Evolutionary conservation across 2,113 vertebrate genomes (phyloP).

Genomic region (Oncorhynchus masou): DNA sequence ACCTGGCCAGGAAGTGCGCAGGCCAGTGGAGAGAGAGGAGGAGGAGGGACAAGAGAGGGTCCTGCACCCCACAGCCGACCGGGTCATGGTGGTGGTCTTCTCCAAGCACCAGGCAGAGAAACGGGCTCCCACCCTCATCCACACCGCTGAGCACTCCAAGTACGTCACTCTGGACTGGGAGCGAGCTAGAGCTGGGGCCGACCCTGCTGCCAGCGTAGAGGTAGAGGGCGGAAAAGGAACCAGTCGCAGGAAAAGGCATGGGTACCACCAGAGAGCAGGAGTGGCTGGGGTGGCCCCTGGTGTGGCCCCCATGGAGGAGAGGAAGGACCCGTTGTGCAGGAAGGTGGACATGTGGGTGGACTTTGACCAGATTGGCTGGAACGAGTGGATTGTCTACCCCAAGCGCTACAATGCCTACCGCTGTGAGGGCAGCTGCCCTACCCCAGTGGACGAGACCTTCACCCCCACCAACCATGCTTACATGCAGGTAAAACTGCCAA

Average conservation of each 20-base stretch:
- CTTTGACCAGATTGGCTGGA: conserved; percentile 83
- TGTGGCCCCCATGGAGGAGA: conserved; percentile 7
- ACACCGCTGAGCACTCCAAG: conserved; percentile 79
- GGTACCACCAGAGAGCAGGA: conserved; percentile 39
- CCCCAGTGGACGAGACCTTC: conserved; percentile 79
- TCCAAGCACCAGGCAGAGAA: conserved; percentile 69
- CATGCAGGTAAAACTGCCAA: conserved; percentile 78
- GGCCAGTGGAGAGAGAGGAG: not conserved
- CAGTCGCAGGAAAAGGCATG: conserved; percentile 56
- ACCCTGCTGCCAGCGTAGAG: not conserved
- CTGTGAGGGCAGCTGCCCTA: conserved; percentile 81
- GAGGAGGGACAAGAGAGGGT: conserved; percentile 3
- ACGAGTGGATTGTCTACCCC: conserved; percentile 84
- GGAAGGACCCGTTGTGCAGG: conserved; percentile 65
- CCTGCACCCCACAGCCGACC: conserved; percentile 49
- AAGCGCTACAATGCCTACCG: conserved; percentile 82
- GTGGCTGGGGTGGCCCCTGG: not conserved
- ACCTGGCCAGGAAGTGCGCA: not conserved
- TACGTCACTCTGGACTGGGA: conserved; percentile 68
- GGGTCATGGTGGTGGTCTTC: conserved; percentile 83
- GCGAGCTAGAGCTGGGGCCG: fast-evolving
- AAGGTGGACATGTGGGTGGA: conserved; percentile 86
- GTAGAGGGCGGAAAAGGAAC: conserved; percentile 6
- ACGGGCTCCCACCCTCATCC: conserved; percentile 74
- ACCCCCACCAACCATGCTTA: conserved; percentile 85